Percentiles rank a stretch among this genome's conserved stretches.
Evolutionary conservation across 1,140 invertebrate species (phyloP).

Genomic region (Patella vulgata): DNA sequence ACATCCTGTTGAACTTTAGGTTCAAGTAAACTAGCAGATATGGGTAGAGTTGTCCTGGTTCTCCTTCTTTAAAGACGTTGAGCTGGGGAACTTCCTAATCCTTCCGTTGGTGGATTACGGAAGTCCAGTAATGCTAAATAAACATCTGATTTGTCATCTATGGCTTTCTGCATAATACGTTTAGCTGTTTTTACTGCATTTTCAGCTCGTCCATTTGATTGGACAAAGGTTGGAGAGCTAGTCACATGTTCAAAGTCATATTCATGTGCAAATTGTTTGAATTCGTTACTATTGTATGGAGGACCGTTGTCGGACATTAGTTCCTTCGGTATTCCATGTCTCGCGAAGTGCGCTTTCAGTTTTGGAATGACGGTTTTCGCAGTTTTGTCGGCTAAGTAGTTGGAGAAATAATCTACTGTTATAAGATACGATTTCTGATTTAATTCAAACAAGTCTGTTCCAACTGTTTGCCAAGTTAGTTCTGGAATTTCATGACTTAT

Average conservation of each 20-base stretch:
- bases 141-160: slow-evolving; percentile 23
- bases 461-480: slow-evolving; percentile 25
- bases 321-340: slow-evolving; percentile 28
- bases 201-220: slow-evolving; percentile 41
- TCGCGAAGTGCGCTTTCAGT: slow-evolving; percentile 36
- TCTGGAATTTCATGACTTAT: slow-evolving; percentile 15
- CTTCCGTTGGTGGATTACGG: slow-evolving; percentile 28
- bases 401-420: slow-evolving; percentile 27
- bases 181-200: slow-evolving; percentile 37
- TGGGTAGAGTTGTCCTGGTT: slow-evolving; percentile 3
- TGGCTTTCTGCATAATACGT: slow-evolving; percentile 31
- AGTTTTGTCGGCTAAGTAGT: slow-evolving; percentile 32
- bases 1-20: too few relatives aligned
- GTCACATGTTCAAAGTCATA: slow-evolving; percentile 29
- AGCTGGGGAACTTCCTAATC: slow-evolving; percentile 22
- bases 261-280: slow-evolving; percentile 19
- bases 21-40: background rate
- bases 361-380: slow-evolving; percentile 30
- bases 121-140: slow-evolving; percentile 35
- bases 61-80: background rate
- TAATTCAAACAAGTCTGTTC: slow-evolving; percentile 29
- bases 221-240: slow-evolving; percentile 24
- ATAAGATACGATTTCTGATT: slow-evolving; percentile 26
- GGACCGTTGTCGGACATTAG: slow-evolving; percentile 25
- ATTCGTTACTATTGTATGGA: slow-evolving; percentile 22